Percentiles rank a stretch among this genome's conserved stretches.
Evolutionary conservation across 2,113 vertebrate genomes (phyloP).

Genomic region (Centropus unirufus): DNA sequence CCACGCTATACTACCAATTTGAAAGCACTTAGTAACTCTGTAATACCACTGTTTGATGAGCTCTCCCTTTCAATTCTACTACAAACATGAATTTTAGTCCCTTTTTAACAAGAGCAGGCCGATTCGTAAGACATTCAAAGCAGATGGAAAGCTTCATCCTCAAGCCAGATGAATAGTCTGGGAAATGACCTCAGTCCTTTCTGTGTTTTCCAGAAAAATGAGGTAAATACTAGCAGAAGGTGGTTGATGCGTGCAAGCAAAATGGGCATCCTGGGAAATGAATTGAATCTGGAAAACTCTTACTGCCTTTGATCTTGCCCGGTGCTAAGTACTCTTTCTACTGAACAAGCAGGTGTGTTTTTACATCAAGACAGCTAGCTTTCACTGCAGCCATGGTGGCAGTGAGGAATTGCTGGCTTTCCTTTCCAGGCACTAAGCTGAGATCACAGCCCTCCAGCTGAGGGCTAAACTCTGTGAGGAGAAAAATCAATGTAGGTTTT

Average conservation of each 20-base stretch:
- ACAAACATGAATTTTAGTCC: not conserved
- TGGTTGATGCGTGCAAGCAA: not conserved
- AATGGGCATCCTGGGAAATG: not conserved
- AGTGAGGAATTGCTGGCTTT: not conserved
- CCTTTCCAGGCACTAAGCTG: not conserved
- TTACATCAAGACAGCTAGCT: not conserved
- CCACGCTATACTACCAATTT: not conserved
- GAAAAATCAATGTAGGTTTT: not conserved
- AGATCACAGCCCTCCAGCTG: not conserved
- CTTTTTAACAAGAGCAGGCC: not conserved
- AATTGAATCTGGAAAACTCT: not conserved
- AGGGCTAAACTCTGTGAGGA: not conserved
- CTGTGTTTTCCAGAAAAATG: slow-evolving; percentile 36
- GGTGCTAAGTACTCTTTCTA: not conserved
- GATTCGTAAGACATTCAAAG: not conserved
- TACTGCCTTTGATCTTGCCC: slow-evolving; percentile 24
- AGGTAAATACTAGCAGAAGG: slow-evolving; percentile 33
- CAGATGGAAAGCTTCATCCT: slow-evolving; percentile 8
- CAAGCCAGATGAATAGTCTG: slow-evolving; percentile 18
- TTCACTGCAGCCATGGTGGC: not conserved
- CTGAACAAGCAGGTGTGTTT: not conserved
- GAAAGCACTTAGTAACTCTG: not conserved
- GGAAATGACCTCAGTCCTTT: not conserved
- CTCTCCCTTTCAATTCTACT: not conserved
- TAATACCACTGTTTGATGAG: not conserved